Conservation (phyloP, 2,888 invertebrate genomes). For the Spisula solida region DNA sequence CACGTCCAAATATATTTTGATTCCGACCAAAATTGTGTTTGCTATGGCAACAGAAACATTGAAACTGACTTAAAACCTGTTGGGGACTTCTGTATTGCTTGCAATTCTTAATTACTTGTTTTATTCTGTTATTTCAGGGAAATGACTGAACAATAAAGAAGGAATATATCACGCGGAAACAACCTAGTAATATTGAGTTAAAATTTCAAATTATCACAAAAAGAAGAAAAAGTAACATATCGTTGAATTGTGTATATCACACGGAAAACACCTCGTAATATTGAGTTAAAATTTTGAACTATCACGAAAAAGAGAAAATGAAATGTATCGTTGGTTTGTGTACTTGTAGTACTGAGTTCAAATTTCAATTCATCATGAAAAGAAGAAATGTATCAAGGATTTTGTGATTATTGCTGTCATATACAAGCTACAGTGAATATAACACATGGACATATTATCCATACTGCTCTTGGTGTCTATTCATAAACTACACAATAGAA, state of each 20-base stretch:
- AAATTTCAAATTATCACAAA: neutral
- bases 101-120: neutral
- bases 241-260: neutral
- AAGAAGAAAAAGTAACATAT: neutral
- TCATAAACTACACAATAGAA: neutral
- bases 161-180: neutral
- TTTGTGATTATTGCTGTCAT: neutral
- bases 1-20: too few species aligned
- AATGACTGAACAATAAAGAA: constrained; percentile 46
- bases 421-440: neutral
- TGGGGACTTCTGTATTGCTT: too few species aligned
- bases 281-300: neutral
- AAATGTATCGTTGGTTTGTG: too few species aligned
- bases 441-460: neutral
- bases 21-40: too few species aligned
- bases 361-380: neutral
- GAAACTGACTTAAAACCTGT: too few species aligned
- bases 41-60: too few species aligned
- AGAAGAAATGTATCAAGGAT: neutral
- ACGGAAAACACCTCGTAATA: neutral
- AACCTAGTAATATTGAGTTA: neutral
- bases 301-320: neutral
- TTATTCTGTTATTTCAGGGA: constrained; percentile 49
- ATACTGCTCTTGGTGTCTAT: neutral
- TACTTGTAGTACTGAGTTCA: neutral